Conservation (phyloP, 2,888 invertebrate species). For the Petrophora chlorosata region DNA sequence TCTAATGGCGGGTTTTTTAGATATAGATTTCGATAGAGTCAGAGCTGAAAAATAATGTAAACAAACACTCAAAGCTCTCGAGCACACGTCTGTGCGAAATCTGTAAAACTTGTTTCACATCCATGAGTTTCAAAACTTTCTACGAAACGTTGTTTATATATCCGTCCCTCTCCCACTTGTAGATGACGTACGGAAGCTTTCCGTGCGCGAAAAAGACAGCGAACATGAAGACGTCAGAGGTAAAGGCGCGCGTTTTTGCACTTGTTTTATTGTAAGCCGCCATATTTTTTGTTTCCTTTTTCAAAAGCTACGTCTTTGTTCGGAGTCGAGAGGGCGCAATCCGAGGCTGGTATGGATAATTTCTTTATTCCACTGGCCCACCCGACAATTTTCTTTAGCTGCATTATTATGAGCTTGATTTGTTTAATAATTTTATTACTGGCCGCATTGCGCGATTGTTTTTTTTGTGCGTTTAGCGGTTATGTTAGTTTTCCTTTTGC, state of each 20-base stretch:
- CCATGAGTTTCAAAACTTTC: conserved; percentile 76
- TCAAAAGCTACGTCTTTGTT: conserved; percentile 80
- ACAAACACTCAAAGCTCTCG: conserved; percentile 54
- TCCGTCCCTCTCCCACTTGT: conserved; percentile 59
- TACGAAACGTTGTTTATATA: conserved; percentile 53
- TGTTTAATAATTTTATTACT: conserved; percentile 84
- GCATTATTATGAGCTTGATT: conserved; percentile 82
- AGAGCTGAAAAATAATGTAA: conserved; percentile 43
- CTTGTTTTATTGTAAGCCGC: conserved; percentile 74
- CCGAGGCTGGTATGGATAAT: conserved; percentile 77
- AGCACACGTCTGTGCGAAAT: conserved; percentile 74
- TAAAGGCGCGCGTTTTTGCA: conserved; percentile 80
- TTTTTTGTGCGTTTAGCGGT: conserved; percentile 53
- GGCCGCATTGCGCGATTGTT: conserved; percentile 62
- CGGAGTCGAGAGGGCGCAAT: conserved; percentile 68
- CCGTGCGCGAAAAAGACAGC: conserved; percentile 66
- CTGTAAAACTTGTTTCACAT: conserved; percentile 80
- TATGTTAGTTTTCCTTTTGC: conserved; percentile 39
- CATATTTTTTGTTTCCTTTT: conserved; percentile 60
- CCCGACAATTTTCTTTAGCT: conserved; percentile 80
- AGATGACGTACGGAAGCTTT: conserved; percentile 40
- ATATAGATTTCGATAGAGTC: not conserved
- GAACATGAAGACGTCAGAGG: conserved; percentile 81
- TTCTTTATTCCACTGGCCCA: conserved; percentile 79
- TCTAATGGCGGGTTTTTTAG: not conserved